A percentile compares a stretch with the other conserved stretches of the same genome.
Evolutionary conservation across 2,888 invertebrate species (phyloP).

Genomic region (Parnassius orleans): DNA sequence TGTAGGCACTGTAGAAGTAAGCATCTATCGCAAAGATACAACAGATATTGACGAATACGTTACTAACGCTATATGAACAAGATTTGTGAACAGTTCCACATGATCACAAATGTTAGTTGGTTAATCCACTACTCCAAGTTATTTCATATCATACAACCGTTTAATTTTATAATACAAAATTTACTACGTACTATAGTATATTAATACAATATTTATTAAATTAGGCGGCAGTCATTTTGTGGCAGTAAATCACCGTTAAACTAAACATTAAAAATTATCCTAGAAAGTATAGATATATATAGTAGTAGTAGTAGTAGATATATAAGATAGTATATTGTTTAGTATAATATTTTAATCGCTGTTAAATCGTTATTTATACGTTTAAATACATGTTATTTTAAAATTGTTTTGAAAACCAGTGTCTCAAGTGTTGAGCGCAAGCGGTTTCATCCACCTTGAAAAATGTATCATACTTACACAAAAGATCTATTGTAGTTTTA

Average conservation of each 20-base stretch:
- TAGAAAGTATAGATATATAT: slow-evolving; percentile 13
- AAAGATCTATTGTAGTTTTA: too few relatives aligned
- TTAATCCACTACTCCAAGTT: neutral
- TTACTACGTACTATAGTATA: too few relatives aligned
- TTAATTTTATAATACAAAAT: neutral
- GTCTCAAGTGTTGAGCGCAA: slow-evolving; percentile 1
- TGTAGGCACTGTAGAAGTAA: neutral
- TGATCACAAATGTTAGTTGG: neutral
- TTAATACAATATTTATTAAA: neutral
- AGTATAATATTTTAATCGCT: neutral
- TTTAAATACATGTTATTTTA: slow-evolving; percentile 1
- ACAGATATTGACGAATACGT: neutral
- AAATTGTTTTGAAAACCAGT: neutral
- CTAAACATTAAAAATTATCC: slow-evolving; percentile 11
- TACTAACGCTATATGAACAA: neutral
- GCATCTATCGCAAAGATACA: neutral
- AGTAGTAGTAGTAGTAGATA: neutral
- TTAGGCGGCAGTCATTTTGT: neutral
- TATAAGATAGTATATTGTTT: too few relatives aligned
- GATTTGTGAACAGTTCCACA: neutral
- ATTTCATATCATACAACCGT: slow-evolving; percentile 7
- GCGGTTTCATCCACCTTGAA: neutral
- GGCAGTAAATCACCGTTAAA: slow-evolving; percentile 3
- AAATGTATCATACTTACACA: neutral
- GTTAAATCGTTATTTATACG: slow-evolving; percentile 1